Conservation (phyloP, 2,888 invertebrate species). For the Drosophila differens region DNA sequence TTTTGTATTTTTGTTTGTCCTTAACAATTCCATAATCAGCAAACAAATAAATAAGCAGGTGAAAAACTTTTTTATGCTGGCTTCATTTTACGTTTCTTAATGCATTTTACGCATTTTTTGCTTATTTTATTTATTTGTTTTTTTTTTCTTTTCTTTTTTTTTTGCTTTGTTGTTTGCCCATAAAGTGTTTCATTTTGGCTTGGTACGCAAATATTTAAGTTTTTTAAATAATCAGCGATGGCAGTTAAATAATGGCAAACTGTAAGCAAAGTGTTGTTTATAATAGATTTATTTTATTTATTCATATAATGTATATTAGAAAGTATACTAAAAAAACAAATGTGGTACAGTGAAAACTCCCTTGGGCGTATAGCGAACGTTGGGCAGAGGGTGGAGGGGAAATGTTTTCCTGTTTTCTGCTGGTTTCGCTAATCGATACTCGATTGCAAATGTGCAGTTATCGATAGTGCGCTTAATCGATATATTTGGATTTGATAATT, state of each 20-base stretch:
- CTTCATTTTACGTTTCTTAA: slow-evolving; percentile 44
- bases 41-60: slow-evolving; percentile 67
- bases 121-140: neutral
- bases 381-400: no score
- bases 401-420: neutral
- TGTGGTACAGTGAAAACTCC: no score
- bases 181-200: slow-evolving; percentile 43
- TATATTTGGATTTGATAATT: neutral
- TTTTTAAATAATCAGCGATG: slow-evolving; percentile 25
- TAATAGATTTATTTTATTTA: neutral
- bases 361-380: neutral
- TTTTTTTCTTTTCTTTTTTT: neutral
- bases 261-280: neutral
- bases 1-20: neutral
- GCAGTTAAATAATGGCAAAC: neutral
- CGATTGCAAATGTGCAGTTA: neutral
- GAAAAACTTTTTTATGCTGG: slow-evolving; percentile 35
- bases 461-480: neutral
- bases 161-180: neutral
- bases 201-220: slow-evolving; percentile 33
- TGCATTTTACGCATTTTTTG: slow-evolving; percentile 11
- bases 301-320: neutral
- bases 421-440: neutral
- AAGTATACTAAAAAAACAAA: no score
- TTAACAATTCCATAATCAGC: slow-evolving; percentile 62